Conservation (phyloP, 2,113 vertebrate species). For the Capra hircus region DNA sequence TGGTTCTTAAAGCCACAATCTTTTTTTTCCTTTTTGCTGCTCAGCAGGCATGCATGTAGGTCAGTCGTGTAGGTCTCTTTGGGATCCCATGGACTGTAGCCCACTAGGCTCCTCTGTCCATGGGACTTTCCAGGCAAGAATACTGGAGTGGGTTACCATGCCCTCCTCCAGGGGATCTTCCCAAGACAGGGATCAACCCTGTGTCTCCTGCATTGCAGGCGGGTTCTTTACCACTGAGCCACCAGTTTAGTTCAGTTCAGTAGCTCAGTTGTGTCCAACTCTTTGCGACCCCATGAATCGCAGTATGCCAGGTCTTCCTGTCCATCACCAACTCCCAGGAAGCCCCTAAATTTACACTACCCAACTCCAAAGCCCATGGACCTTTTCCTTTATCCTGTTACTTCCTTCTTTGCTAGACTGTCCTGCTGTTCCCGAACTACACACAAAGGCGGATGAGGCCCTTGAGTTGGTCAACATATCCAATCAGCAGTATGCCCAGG, state of each 20-base stretch:
- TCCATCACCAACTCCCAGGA: background rate
- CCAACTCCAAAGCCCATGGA: background rate
- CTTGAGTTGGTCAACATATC: slow-evolving; percentile 87
- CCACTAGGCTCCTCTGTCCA: background rate
- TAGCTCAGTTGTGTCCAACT: fast-evolving
- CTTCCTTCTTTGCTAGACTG: slow-evolving; percentile 82
- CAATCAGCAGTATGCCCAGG: slow-evolving; percentile 87
- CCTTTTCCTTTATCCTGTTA: background rate
- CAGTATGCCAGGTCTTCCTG: background rate
- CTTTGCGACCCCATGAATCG: background rate
- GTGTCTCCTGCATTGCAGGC: background rate
- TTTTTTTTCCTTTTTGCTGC: background rate
- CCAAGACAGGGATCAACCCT: background rate
- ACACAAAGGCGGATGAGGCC: slow-evolving; percentile 86
- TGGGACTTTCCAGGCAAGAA: background rate
- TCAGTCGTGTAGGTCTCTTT: background rate
- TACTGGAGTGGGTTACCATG: background rate
- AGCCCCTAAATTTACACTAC: background rate
- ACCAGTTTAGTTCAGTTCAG: background rate
- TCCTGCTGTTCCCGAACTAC: slow-evolving; percentile 84
- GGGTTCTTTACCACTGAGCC: background rate
- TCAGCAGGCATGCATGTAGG: background rate
- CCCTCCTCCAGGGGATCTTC: background rate
- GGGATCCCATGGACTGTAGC: background rate
- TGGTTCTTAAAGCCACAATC: background rate